Evolutionary conservation across 1,140 invertebrate genomes (phyloP).

Genomic region (Hylaeus volcanicus): DNA sequence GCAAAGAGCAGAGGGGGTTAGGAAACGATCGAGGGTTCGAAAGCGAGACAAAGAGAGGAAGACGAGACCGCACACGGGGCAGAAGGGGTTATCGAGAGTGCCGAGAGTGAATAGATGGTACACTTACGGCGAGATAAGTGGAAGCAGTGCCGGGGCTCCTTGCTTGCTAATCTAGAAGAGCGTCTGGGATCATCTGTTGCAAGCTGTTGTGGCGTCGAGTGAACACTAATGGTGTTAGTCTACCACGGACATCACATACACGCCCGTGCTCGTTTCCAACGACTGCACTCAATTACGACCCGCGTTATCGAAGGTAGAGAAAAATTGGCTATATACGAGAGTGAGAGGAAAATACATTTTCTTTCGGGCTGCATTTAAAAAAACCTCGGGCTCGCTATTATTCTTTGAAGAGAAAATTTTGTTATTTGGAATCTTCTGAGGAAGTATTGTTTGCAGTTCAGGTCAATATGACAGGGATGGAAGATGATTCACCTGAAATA

Average conservation of each 20-base stretch:
- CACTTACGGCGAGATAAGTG: constrained; percentile 71
- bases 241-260: not conserved
- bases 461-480: too few species aligned
- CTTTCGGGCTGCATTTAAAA: too few species aligned
- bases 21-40: constrained; percentile 1
- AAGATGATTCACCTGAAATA: too few species aligned
- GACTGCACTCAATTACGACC: not conserved
- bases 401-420: not conserved
- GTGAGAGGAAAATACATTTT: too few species aligned
- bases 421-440: too few species aligned
- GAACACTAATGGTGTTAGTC: constrained; percentile 73
- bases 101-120: constrained; percentile 66
- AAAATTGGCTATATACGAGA: too few species aligned
- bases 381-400: too few species aligned
- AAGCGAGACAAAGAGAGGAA: not conserved
- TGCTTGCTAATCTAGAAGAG: constrained; percentile 73
- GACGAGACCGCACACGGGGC: constrained; percentile 39
- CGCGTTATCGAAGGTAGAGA: not conserved
- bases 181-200: constrained; percentile 72
- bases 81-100: constrained; percentile 70
- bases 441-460: too few species aligned
- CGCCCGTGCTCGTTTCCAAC: not conserved
- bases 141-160: constrained; percentile 59
- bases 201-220: constrained; percentile 67
- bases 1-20: constrained; percentile 20